phyloP scores from a whole-genome alignment of 2,113 vertebrate species.

The Actenoides lindsayi region DNA sequence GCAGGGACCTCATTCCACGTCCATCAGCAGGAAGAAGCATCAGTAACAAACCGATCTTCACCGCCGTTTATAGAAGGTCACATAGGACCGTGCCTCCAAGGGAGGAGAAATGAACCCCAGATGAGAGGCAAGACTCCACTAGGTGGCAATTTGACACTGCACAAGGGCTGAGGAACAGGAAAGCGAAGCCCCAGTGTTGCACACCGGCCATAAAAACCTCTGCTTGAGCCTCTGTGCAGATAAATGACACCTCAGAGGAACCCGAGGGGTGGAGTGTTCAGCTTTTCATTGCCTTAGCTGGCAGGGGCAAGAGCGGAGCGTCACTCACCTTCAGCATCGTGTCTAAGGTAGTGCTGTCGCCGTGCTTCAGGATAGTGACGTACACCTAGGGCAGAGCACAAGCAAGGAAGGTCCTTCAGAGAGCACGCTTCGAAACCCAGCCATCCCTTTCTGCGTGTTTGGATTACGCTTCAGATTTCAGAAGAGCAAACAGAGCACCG shows the following conservation, averaged over 20 bases:
- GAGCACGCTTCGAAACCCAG: accelerated
- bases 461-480: not conserved
- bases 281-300: not conserved
- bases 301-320: accelerated
- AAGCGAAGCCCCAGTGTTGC: not conserved
- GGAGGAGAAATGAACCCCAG: not conserved
- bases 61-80: not conserved
- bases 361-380: slow-evolving; percentile 94
- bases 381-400: slow-evolving; percentile 83
- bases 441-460: accelerated
- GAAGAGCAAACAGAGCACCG: not conserved
- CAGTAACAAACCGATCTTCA: not conserved
- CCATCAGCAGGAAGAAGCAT: not conserved
- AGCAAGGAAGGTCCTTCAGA: not conserved
- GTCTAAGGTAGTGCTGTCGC: slow-evolving; percentile 89
- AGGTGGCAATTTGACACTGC: slow-evolving; percentile 58
- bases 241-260: not conserved
- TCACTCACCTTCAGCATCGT: slow-evolving; percentile 93
- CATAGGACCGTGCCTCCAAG: not conserved
- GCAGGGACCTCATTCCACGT: accelerated
- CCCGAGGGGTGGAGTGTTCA: not conserved
- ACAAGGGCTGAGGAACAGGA: not conserved
- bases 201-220: not conserved
- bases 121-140: slow-evolving; percentile 1
- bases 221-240: not conserved